phyloP scores from a whole-genome alignment of 2,888 invertebrate genomes.

The Mimas tiliae region DNA sequence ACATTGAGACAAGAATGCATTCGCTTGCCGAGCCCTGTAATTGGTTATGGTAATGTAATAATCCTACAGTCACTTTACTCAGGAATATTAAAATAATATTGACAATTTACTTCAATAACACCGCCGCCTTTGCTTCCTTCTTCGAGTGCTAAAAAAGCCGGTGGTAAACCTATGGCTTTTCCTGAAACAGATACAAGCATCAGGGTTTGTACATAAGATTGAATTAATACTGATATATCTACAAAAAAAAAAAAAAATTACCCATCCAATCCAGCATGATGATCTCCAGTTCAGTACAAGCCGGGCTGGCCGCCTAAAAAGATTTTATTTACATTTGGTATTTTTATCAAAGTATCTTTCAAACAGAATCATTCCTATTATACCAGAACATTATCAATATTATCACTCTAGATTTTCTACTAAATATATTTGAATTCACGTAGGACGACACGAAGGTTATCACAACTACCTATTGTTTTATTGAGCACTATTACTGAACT shows the following conservation, averaged over 20 bases:
- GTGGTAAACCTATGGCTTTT: slow-evolving; percentile 96
- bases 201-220: not conserved
- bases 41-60: not conserved
- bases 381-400: no score
- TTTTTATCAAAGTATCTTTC: no score
- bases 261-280: slow-evolving; percentile 98
- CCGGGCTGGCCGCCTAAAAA: slow-evolving; percentile 97
- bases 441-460: no score
- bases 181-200: slow-evolving; percentile 73
- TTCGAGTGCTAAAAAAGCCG: slow-evolving; percentile 92
- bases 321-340: slow-evolving; percentile 8
- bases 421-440: no score
- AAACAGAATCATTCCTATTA: no score
- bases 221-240: not conserved
- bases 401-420: no score
- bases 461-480: no score
- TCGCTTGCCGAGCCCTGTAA: slow-evolving; percentile 97
- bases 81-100: slow-evolving; percentile 6
- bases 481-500: no score
- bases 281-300: slow-evolving; percentile 97
- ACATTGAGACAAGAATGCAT: slow-evolving; percentile 95
- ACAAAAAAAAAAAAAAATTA: slow-evolving; percentile 59
- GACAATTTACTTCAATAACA: slow-evolving; percentile 91
- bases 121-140: slow-evolving; percentile 96
- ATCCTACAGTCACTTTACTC: not conserved